Base-by-base conservation (phyloP, 2,797 vertebrate genomes). In the Melopsittacus undulatus region DNA sequence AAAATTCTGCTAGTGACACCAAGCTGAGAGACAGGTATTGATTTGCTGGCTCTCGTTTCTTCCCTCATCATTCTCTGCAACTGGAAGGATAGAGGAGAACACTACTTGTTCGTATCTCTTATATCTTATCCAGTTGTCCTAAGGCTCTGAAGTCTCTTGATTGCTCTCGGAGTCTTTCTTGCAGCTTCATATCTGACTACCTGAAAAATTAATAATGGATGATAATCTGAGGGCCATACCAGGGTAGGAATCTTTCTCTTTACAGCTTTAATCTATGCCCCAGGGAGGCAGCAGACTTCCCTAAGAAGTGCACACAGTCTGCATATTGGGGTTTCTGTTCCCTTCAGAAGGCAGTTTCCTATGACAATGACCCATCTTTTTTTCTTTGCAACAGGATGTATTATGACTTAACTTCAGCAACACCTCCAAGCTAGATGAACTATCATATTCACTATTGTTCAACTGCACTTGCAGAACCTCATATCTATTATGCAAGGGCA, bases 391-490 rank as follows among this genome's bases (percentile, higher is more conserved):
- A 27, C 16, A 36, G 17, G 56, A 9, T 15, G 11, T 5, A 46
- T 49, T 3, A n/a, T 38, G 46, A 40, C 6, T 38, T 38, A 22
- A 4, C 29, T 5, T 78, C 52, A 26, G 11, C 11, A 23, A 2
- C 7, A 11, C 5, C 7, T 63, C 48, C 13, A 6, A 7, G 20
- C 7, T 73, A 56, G 51, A 48, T 30, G 20, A 67, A 1, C 13
- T 17, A 20, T 46, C 0, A 0, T 23, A 22, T 22, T 32, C 0
- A 0, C 26, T 43, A 24, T n/a, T 26, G 34, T 36, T 52, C 0
- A 0, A 16, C 29, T 34, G 29, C 0, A 0, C 24, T 7, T 56
- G 12, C 36, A 67, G 24, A 67, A 12, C 46, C 42, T 49, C 4
- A 0, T 32, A 7, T 14, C 32, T 43, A 22, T 8, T n/a, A 1